These are phyloP conservation scores for Lateolabrax maculatus DNA, from an alignment of 2,797 vertebrate genomes.

Conservation along the genomic window DNA sequence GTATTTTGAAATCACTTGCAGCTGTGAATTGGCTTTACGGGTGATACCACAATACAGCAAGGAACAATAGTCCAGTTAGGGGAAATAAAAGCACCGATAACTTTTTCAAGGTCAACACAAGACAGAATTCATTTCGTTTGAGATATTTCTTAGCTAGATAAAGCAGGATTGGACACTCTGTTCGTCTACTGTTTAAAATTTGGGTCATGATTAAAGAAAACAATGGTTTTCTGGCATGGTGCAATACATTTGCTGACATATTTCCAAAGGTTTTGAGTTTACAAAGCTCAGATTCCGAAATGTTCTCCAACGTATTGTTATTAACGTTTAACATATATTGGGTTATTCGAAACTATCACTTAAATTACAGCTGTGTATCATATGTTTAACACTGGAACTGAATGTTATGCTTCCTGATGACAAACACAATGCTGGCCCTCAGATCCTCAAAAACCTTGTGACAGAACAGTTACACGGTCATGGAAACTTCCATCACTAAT, in stretches of 20 bases:
- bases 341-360: constrained; percentile 19
- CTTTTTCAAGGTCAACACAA: constrained; percentile 49
- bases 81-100: constrained; percentile 30
- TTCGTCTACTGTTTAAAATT: constrained; percentile 22
- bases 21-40: constrained; percentile 41
- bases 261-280: constrained; percentile 39
- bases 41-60: constrained; percentile 35
- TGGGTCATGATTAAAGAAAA: constrained; percentile 40
- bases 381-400: constrained; percentile 10
- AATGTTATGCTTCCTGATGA: constrained; percentile 19
- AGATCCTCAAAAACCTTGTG: constrained; percentile 15
- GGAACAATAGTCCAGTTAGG: constrained; percentile 45
- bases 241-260: constrained; percentile 17
- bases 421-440: constrained; percentile 22
- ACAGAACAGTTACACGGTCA: constrained; percentile 18
- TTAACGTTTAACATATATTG: constrained; percentile 26
- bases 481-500: constrained; percentile 12
- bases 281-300: constrained; percentile 23
- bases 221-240: constrained; percentile 40
- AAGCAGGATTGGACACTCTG: constrained; percentile 32
- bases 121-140: constrained; percentile 21
- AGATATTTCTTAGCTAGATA: constrained; percentile 40
- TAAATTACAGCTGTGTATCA: constrained; percentile 10
- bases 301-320: constrained; percentile 12
- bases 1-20: constrained; percentile 56